phyloP scores from a whole-genome alignment of 2,113 vertebrate genomes.

The Cygnus atratus region DNA sequence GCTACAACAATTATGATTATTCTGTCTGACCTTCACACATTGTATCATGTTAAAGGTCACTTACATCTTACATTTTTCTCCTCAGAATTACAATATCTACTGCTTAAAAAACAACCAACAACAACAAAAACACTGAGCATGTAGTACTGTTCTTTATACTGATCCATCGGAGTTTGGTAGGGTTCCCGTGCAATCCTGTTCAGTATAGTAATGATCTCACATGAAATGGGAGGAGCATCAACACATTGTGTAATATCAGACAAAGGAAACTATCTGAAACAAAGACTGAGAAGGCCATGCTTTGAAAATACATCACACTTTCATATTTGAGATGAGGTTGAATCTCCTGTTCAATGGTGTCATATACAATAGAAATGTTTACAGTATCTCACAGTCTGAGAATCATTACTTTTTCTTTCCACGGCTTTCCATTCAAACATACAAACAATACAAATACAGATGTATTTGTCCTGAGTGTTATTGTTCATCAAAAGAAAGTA shows the following conservation, averaged over 20 bases:
- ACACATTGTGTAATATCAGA: background rate
- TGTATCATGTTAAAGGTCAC: background rate
- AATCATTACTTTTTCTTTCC: background rate
- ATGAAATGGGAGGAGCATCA: background rate
- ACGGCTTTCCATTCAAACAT: background rate
- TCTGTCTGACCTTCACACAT: background rate
- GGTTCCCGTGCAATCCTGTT: background rate
- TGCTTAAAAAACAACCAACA: background rate
- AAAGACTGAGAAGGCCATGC: background rate
- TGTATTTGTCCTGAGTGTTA: background rate
- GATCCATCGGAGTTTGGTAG: background rate
- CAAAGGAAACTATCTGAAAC: background rate
- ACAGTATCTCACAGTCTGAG: background rate
- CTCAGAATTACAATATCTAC: background rate
- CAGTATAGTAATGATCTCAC: background rate
- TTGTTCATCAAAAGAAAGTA: background rate
- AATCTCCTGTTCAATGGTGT: background rate
- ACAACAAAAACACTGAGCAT: background rate
- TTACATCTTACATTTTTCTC: background rate
- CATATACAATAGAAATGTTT: background rate
- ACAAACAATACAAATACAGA: background rate
- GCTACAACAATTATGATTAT: slow-evolving; percentile 1
- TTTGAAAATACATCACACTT: background rate
- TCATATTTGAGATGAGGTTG: background rate
- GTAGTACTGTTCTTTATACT: background rate